Evolutionary conservation across 2,888 invertebrate species (phyloP), one percentile per base, ranked within the genome.

Genomic region (Tipula confusa): DNA sequence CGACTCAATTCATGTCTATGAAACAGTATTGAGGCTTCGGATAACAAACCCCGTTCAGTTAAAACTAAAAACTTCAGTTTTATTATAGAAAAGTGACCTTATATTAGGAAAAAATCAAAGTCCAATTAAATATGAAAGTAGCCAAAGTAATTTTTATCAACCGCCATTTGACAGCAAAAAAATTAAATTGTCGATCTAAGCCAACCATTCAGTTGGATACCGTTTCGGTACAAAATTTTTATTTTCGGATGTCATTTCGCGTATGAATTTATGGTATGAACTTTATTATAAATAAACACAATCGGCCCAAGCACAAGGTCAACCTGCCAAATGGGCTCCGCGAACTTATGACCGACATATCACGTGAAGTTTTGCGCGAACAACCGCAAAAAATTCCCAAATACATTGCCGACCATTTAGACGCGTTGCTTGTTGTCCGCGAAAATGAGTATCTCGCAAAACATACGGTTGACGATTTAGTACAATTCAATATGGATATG

Each of bases 311-410:
- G n/a, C 82, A 31, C 15, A 0, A 24, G 6, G n/a, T 36, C 5
- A 11, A 15, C 0, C 86, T 93, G 29, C 94, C 94, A 0, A 91
- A 93, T 85, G 94, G 94, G 0, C 87, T 94, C 3, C 89, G 90
- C 9, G 93, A 94, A 86, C 88, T 94, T 81, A 92, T 93, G 91
- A 89, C 90, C 83, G 94, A 94, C 88, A 93, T 94, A 85, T 91
- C 93, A 0, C 90, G 93, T 86, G 93, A 94, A 90, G 93, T 94
- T 9, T 87, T 94, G 13, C 89, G 93, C 85, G 89, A 89, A 2
- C 92, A 93, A 86, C 94, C 94, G 0, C 85, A 86, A 29, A 88
- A 93, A 85, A 87, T 93, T 6, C 91, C 91, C 87, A 87, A 88
- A 29, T 94, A 93, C 86, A 92, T 94, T 84, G 91, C 93, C 0